phyloP scores from a whole-genome alignment of 2,113 vertebrate genomes.

The Sturnus vulgaris region DNA sequence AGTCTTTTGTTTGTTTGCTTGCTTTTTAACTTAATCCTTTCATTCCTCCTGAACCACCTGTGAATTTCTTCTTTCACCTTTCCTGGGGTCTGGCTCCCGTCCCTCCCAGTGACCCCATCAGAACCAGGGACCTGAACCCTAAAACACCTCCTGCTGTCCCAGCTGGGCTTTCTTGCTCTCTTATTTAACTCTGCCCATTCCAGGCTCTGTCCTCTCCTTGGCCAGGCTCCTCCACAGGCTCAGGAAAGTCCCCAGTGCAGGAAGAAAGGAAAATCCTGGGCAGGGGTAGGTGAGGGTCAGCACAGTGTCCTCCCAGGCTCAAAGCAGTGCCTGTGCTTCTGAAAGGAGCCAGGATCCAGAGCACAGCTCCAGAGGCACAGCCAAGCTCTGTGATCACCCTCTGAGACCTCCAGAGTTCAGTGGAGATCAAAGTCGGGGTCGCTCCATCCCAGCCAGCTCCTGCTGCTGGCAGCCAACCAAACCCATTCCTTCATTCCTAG shows the following conservation, averaged over 20 bases:
- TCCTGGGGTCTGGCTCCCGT: neutral
- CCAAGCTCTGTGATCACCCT: neutral
- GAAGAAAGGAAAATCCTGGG: neutral
- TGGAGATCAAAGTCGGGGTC: neutral
- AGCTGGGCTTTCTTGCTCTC: neutral
- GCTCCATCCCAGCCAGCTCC: neutral
- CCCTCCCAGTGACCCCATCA: neutral
- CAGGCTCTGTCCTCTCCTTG: neutral
- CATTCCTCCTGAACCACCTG: neutral
- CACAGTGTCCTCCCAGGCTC: neutral
- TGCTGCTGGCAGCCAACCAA: neutral
- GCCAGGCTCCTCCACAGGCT: neutral
- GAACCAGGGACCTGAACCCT: neutral
- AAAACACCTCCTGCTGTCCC: neutral
- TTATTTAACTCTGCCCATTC: fast-evolving
- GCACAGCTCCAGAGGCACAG: neutral
- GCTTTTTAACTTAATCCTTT: neutral
- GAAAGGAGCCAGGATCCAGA: neutral
- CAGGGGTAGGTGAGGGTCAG: neutral
- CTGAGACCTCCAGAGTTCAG: neutral
- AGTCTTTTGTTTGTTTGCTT: neutral
- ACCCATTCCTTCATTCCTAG: conserved; percentile 62
- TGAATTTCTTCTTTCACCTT: neutral
- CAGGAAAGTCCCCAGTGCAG: neutral
- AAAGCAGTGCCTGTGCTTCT: neutral